Conservation (phyloP, 2,888 invertebrate species). For the Cryptophagus acutangulus region DNA sequence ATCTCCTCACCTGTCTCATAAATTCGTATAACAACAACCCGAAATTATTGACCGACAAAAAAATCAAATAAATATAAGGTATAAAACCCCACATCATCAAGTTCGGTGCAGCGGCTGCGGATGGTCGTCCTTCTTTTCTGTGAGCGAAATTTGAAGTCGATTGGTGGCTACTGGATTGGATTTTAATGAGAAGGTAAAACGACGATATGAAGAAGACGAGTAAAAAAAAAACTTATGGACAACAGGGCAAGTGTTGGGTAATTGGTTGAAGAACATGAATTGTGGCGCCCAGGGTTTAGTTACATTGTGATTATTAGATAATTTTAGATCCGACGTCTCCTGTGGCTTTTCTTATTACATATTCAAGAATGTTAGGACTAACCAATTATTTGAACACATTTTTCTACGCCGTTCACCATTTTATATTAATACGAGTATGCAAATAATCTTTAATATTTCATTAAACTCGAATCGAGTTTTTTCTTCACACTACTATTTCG, state of each 20-base stretch:
- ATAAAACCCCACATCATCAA: too few species aligned
- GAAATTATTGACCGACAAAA: constrained; percentile 23
- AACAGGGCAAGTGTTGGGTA: neutral
- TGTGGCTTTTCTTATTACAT: constrained; percentile 1
- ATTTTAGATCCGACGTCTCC: constrained; percentile 3
- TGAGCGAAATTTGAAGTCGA: constrained; percentile 5
- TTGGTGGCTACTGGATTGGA: too few species aligned
- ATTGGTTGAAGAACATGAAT: too few species aligned
- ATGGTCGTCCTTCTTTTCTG: neutral
- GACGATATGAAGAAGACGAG: neutral
- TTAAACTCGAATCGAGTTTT: too few species aligned
- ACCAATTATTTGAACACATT: too few species aligned
- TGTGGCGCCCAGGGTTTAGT: too few species aligned
- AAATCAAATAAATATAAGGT: constrained; percentile 5
- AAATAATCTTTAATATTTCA: too few species aligned
- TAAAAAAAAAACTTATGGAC: neutral
- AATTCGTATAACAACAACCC: constrained; percentile 28
- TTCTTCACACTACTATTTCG: too few species aligned
- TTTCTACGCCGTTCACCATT: too few species aligned
- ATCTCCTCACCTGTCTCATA: constrained; percentile 38
- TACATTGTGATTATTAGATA: constrained; percentile 6
- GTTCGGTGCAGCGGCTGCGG: too few species aligned
- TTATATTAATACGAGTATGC: too few species aligned
- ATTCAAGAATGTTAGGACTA: constrained; percentile 11
- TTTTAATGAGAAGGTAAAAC: constrained; percentile 1